A percentile compares a stretch with the other conserved stretches of the same genome.
Conservation (phyloP, 2,888 invertebrate genomes). For the Aphrophora alni region DNA sequence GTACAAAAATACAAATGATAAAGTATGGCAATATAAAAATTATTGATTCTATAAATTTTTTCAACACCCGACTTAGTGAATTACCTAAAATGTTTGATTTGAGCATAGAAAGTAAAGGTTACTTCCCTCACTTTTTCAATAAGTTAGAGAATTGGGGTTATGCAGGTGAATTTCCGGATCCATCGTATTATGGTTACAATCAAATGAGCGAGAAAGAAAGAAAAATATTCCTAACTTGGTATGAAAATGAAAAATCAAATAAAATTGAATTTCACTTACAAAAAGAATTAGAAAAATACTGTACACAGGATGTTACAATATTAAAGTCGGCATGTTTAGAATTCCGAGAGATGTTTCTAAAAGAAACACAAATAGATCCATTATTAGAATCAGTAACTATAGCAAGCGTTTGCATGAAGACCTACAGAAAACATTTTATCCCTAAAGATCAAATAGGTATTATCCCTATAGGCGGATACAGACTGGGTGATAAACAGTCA, state of each 20-base stretch:
- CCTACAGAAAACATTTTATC: conserved; percentile 45
- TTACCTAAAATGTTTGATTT: conserved; percentile 51
- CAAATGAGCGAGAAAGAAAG: conserved; percentile 39
- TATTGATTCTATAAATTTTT: conserved; percentile 49
- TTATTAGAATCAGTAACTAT: conserved; percentile 51
- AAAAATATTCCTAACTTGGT: conserved; percentile 48
- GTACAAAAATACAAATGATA: background rate
- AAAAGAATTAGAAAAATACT: conserved; percentile 49
- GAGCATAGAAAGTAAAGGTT: conserved; percentile 32
- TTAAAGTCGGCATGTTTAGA: conserved; percentile 50
- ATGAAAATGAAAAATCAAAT: conserved; percentile 33
- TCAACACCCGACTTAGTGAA: conserved; percentile 48
- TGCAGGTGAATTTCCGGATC: background rate
- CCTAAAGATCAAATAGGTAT: conserved; percentile 38
- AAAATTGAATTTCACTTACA: conserved; percentile 48
- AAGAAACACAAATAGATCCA: conserved; percentile 47
- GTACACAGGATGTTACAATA: conserved; percentile 49
- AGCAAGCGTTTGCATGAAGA: conserved; percentile 48
- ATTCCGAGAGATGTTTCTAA: conserved; percentile 49
- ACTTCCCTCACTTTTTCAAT: conserved; percentile 45
- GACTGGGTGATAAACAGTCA: background rate
- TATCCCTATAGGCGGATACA: conserved; percentile 6
- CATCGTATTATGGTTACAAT: conserved; percentile 10
- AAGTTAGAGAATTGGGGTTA: background rate
- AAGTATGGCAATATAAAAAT: conserved; percentile 1